Evolutionary conservation across 2,797 vertebrate species (phyloP).

Genomic region (Neosilurus mollespiculum): DNA sequence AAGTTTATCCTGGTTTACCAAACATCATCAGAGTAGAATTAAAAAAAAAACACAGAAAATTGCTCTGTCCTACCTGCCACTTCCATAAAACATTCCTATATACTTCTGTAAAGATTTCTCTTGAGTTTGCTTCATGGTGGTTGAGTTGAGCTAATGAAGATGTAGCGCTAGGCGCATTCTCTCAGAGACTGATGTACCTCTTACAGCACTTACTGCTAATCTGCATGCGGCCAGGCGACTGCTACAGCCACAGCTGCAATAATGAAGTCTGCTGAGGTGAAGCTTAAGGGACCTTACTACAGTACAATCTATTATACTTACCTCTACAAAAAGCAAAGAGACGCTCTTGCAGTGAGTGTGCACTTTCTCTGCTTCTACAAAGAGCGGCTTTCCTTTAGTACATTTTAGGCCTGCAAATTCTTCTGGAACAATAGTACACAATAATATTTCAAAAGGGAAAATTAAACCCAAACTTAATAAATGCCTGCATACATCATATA

Average conservation of each 20-base stretch:
- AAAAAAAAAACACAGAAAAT: background rate
- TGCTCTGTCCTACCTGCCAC: slow-evolving; percentile 11
- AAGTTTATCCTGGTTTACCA: background rate
- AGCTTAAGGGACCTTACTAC: slow-evolving; percentile 5
- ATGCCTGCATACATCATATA: no score
- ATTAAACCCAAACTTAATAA: no score
- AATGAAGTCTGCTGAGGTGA: slow-evolving; percentile 1
- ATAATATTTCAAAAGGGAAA: background rate
- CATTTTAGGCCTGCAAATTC: no score
- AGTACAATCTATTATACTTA: slow-evolving; percentile 15
- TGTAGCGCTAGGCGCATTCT: background rate
- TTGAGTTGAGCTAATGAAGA: slow-evolving; percentile 34
- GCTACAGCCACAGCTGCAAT: background rate
- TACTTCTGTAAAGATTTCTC: slow-evolving; percentile 7
- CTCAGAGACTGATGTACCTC: slow-evolving; percentile 21
- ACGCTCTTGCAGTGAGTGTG: background rate
- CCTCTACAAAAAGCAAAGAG: background rate
- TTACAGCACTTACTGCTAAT: slow-evolving; percentile 27
- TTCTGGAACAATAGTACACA: no score
- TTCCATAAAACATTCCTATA: background rate
- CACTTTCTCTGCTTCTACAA: background rate
- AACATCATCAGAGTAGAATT: background rate
- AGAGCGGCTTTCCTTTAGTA: background rate
- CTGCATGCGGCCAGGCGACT: slow-evolving; percentile 18
- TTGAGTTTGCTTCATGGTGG: slow-evolving; percentile 15